Conservation (phyloP, 2,888 invertebrate genomes). For the Cataglyphis cursor region DNA sequence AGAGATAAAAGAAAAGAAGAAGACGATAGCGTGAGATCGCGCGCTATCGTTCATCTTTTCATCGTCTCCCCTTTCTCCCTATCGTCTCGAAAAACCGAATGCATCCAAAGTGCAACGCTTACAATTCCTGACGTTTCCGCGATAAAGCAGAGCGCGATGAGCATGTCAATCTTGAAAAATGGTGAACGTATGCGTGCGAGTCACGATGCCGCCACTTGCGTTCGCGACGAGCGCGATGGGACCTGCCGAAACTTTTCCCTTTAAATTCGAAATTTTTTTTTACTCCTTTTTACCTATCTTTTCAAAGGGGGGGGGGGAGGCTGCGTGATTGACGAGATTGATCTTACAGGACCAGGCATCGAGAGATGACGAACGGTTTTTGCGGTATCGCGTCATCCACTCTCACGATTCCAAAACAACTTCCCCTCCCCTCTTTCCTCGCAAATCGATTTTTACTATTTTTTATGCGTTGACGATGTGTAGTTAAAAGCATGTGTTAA, state of each 20-base stretch:
- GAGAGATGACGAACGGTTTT: slow-evolving; percentile 73
- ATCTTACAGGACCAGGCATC: slow-evolving; percentile 53
- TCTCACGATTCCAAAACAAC: slow-evolving; percentile 36
- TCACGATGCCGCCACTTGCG: slow-evolving; percentile 26
- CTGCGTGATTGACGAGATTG: slow-evolving; percentile 71
- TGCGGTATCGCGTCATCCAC: slow-evolving; percentile 59
- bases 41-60: neutral
- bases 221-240: slow-evolving; percentile 5
- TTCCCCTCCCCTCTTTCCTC: neutral
- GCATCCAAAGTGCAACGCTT: slow-evolving; percentile 49
- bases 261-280: slow-evolving; percentile 59
- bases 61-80: neutral
- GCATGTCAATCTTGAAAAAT: slow-evolving; percentile 53
- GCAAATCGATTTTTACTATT: slow-evolving; percentile 41
- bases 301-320: neutral
- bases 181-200: slow-evolving; percentile 26
- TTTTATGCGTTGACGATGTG: slow-evolving; percentile 41
- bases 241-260: slow-evolving; percentile 49
- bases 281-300: slow-evolving; percentile 30
- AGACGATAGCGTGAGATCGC: neutral
- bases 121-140: slow-evolving; percentile 34
- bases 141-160: slow-evolving; percentile 24
- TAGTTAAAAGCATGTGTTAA: slow-evolving; percentile 48
- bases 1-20: neutral
- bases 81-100: slow-evolving; percentile 11